phyloP scores from a whole-genome alignment of 2,113 vertebrate species.

The Bufo gargarizans region DNA sequence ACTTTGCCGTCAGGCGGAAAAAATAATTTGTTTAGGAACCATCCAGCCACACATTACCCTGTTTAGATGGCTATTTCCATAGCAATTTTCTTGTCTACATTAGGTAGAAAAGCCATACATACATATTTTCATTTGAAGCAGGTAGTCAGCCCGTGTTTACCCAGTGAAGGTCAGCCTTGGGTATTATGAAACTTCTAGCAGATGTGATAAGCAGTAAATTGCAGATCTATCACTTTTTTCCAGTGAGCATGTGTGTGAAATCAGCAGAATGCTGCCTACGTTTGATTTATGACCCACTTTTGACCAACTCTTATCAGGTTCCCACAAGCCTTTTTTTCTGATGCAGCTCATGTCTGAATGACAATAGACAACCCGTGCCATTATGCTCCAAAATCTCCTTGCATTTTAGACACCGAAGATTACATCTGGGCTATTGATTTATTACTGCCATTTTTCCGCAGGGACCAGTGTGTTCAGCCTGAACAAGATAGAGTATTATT shows the following conservation, averaged over 20 bases:
- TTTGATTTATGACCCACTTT: slow-evolving; percentile 95
- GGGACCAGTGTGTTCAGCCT: slow-evolving; percentile 80
- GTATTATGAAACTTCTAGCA: slow-evolving; percentile 85
- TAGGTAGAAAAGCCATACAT: slow-evolving; percentile 59
- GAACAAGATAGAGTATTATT: slow-evolving; percentile 80
- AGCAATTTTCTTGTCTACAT: slow-evolving; percentile 57
- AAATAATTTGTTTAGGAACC: slow-evolving; percentile 17
- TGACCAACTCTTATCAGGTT: slow-evolving; percentile 93
- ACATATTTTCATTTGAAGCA: slow-evolving; percentile 67
- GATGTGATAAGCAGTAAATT: slow-evolving; percentile 90
- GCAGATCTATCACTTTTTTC: slow-evolving; percentile 80
- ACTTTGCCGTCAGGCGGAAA: neutral
- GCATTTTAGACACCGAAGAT: slow-evolving; percentile 95
- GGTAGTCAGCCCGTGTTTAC: slow-evolving; percentile 76
- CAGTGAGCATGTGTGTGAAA: slow-evolving; percentile 77
- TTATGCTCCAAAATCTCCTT: slow-evolving; percentile 89
- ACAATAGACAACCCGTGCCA: slow-evolving; percentile 93
- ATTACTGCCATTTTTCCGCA: slow-evolving; percentile 78
- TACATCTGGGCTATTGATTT: slow-evolving; percentile 97
- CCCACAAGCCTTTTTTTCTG: slow-evolving; percentile 87
- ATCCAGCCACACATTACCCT: neutral
- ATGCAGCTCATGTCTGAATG: slow-evolving; percentile 91
- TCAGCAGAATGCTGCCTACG: slow-evolving; percentile 79
- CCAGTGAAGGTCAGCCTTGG: slow-evolving; percentile 87
- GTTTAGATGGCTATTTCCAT: slow-evolving; percentile 46